Percentiles rank a stretch among this genome's conserved stretches.
These are phyloP conservation scores for Tryphoninae sp. DNA, from an alignment of 2,888 invertebrate genomes.

Conservation along the genomic window DNA sequence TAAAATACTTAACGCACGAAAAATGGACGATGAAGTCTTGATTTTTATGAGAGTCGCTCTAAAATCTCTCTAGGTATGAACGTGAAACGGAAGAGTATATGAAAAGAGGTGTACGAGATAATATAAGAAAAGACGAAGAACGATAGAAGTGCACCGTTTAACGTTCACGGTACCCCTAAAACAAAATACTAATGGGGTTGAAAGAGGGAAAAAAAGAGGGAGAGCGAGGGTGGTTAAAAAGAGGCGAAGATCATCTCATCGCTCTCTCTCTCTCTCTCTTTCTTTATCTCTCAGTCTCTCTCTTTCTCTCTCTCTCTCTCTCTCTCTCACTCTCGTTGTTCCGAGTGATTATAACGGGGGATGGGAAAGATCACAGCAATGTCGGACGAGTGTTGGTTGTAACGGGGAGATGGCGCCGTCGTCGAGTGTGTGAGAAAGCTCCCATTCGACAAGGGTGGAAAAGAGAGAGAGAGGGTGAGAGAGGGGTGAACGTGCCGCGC, in stretches of 20 bases:
- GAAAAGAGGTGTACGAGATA: background rate
- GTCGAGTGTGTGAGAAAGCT: slow-evolving; percentile 33
- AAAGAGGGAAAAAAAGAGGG: slow-evolving; percentile 38
- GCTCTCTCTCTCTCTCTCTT: background rate
- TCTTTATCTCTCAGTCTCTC: background rate
- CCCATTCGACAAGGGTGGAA: background rate
- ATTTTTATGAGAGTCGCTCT: background rate
- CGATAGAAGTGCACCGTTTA: slow-evolving; percentile 15
- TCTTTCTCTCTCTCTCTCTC: background rate
- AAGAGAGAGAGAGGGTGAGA: slow-evolving; percentile 31
- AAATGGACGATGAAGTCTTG: background rate
- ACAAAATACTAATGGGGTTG: slow-evolving; percentile 67
- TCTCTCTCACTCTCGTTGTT: no score
- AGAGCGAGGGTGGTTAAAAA: slow-evolving; percentile 2
- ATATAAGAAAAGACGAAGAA: slow-evolving; percentile 13
- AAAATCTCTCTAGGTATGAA: background rate
- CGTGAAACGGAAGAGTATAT: background rate
- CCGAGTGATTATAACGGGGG: no score
- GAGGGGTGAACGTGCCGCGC: slow-evolving; percentile 37
- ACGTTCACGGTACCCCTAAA: slow-evolving; percentile 42
- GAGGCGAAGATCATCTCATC: slow-evolving; percentile 38
- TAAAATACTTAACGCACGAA: slow-evolving; percentile 1
- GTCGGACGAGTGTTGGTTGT: background rate
- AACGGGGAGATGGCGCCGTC: background rate
- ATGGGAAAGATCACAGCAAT: background rate